phyloP scores from a whole-genome alignment of 2,888 invertebrate genomes.

The Mesorhabditis sp. region DNA sequence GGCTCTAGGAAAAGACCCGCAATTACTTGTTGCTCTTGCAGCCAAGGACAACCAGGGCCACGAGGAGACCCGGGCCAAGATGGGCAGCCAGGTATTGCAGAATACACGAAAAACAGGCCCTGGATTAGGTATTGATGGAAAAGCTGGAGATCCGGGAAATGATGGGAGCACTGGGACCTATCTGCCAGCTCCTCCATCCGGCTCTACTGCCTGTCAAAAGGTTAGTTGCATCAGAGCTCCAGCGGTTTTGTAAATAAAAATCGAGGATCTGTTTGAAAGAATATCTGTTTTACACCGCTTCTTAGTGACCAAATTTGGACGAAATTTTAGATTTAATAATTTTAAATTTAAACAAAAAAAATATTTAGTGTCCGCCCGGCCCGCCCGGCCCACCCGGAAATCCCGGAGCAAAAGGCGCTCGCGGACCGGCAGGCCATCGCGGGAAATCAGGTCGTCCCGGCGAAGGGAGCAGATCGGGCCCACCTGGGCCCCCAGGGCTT shows the following conservation, averaged over 20 bases:
- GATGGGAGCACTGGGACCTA: conserved; percentile 36
- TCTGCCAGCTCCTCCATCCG: conserved; percentile 41
- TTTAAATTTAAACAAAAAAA: neutral
- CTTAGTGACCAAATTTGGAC: no score
- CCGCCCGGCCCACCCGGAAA: conserved; percentile 43
- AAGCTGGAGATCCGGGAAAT: conserved; percentile 20
- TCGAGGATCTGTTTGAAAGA: no score
- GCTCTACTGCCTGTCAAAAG: conserved; percentile 42
- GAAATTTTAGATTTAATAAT: neutral
- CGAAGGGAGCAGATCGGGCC: conserved; percentile 51
- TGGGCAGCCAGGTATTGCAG: conserved; percentile 21
- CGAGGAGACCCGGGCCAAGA: conserved; percentile 43
- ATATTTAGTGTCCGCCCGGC: conserved; percentile 35
- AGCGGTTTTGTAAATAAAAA: no score
- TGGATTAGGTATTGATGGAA: conserved; percentile 25
- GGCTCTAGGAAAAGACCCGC: neutral
- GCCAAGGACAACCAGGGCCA: conserved; percentile 49
- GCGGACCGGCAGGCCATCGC: neutral
- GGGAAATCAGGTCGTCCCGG: conserved; percentile 36
- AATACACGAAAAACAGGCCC: neutral
- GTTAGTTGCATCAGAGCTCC: neutral
- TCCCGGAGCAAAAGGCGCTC: conserved; percentile 3
- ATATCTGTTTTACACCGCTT: no score
- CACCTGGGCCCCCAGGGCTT: conserved; percentile 52
- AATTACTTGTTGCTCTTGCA: conserved; percentile 53